phyloP scores from a whole-genome alignment of 1,140 invertebrate species.

The Drosophila ohnishii region DNA sequence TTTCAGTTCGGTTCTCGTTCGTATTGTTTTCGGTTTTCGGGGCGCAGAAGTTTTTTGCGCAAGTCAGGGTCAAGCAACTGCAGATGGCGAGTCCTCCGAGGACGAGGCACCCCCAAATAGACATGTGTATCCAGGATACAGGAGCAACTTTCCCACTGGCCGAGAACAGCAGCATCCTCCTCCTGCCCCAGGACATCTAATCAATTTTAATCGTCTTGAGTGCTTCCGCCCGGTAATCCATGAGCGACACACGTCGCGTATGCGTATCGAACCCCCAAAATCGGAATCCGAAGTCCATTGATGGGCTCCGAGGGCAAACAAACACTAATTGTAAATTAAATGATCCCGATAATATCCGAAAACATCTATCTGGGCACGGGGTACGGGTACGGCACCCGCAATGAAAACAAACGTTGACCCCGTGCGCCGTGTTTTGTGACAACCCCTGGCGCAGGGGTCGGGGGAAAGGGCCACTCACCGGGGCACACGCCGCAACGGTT shows the following conservation, averaged over 20 bases:
- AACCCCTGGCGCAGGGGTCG: constrained; percentile 10
- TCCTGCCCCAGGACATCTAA: constrained; percentile 16
- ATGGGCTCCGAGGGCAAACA: constrained; percentile 33
- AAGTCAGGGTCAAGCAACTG: constrained; percentile 80
- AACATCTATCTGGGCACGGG: constrained; percentile 64
- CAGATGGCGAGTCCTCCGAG: constrained; percentile 5
- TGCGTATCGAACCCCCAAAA: constrained; percentile 10
- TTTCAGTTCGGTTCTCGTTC: constrained; percentile 37
- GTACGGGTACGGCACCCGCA: constrained; percentile 52
- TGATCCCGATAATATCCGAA: constrained; percentile 82
- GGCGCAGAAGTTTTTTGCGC: constrained; percentile 58
- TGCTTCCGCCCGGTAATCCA: constrained; percentile 50
- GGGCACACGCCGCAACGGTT: constrained; percentile 78
- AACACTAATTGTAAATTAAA: constrained; percentile 81
- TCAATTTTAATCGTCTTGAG: constrained; percentile 62
- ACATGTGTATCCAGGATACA: constrained; percentile 12
- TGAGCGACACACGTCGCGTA: constrained; percentile 22
- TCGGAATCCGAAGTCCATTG: constrained; percentile 8
- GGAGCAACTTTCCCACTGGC: constrained; percentile 10
- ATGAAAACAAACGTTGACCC: constrained; percentile 76
- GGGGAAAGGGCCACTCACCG: constrained; percentile 58
- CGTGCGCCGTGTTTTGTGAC: constrained; percentile 40
- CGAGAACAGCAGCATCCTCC: not conserved
- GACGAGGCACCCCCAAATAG: constrained; percentile 11
- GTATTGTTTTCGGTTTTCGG: constrained; percentile 49